phyloP scores from a whole-genome alignment of 23 tunicate species.

The Oikopleura dioica region DNA sequence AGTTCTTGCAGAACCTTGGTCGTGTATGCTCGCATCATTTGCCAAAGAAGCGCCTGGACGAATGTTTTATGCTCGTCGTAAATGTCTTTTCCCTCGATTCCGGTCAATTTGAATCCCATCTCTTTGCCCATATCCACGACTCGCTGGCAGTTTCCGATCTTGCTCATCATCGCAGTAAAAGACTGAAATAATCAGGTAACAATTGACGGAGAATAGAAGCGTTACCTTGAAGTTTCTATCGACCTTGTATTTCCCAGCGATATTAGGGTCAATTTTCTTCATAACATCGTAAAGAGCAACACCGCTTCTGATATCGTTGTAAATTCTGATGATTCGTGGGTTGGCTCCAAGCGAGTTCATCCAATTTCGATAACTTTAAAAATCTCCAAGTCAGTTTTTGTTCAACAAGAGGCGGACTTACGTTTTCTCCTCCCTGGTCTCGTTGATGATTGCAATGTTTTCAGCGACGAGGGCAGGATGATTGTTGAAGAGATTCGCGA shows the following conservation, averaged over 20 bases:
- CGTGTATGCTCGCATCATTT: conserved; percentile 72
- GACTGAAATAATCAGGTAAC: neutral
- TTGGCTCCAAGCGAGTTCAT: conserved; percentile 87
- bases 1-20: neutral
- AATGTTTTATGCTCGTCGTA: conserved; percentile 26
- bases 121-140: conserved; percentile 31
- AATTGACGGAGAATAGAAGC: no score
- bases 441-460: conserved; percentile 8
- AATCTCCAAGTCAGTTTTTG: conserved; percentile 57
- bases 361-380: conserved; percentile 84
- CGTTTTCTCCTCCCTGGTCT: conserved; percentile 9
- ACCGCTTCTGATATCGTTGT: conserved; percentile 18
- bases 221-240: no score
- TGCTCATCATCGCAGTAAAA: conserved; percentile 24
- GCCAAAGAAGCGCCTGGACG: conserved; percentile 59
- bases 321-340: conserved; percentile 47
- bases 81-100: conserved; percentile 56
- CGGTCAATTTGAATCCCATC: conserved; percentile 32
- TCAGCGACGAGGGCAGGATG: conserved; percentile 57
- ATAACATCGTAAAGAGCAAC: neutral
- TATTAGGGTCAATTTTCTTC: neutral
- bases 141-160: conserved; percentile 36
- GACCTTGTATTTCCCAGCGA: neutral
- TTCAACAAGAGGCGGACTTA: neutral
- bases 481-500: conserved; percentile 93